phyloP scores from a whole-genome alignment of 2,888 invertebrate species.

The Mimachlamys varia region DNA sequence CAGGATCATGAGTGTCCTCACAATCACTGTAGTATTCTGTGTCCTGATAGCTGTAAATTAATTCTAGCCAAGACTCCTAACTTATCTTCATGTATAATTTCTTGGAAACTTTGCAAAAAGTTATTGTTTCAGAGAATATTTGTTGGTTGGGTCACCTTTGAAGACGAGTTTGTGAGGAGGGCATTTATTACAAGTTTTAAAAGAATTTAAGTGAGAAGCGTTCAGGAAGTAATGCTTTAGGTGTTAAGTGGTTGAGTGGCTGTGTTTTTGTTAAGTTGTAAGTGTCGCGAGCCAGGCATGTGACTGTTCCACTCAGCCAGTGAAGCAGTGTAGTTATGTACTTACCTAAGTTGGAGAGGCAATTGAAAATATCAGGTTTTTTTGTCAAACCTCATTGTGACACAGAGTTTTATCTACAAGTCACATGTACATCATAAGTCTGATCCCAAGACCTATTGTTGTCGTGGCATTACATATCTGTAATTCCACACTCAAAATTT shows the following conservation, averaged over 20 bases:
- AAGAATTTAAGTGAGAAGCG: not conserved
- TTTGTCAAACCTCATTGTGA: not conserved
- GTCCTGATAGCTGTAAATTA: too few species aligned
- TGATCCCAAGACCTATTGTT: not conserved
- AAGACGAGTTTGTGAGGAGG: not conserved
- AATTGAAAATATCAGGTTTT: not conserved
- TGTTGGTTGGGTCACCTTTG: too few species aligned
- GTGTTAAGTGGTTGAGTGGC: not conserved
- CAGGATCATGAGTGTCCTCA: too few species aligned
- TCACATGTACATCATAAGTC: not conserved
- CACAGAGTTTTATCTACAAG: not conserved
- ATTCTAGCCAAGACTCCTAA: too few species aligned
- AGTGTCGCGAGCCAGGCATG: not conserved
- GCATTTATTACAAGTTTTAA: not conserved
- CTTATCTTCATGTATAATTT: too few species aligned
- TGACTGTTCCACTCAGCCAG: not conserved
- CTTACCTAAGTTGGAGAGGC: not conserved
- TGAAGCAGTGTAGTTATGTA: not conserved
- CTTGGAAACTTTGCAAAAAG: too few species aligned
- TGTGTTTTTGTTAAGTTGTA: not conserved
- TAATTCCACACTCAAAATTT: not conserved
- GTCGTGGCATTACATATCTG: not conserved
- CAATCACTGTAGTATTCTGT: too few species aligned
- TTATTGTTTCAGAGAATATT: too few species aligned
- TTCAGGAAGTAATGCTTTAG: constrained; percentile 31